These are phyloP conservation scores for Sorex maritimensis DNA, from an alignment of 2,797 vertebrate genomes.

Conservation along the genomic window DNA sequence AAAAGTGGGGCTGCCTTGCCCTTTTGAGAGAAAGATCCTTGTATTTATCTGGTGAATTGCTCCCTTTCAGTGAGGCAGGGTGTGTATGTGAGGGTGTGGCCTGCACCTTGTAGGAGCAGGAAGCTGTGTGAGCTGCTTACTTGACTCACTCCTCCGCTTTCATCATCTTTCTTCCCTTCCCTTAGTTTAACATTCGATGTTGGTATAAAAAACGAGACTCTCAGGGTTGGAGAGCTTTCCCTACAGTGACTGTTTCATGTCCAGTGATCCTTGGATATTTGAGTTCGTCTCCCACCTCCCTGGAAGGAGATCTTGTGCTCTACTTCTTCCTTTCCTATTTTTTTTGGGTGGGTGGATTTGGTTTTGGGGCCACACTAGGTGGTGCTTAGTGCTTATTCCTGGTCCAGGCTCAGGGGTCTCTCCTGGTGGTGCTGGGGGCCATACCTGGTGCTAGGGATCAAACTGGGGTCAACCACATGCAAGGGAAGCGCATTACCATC, in stretches of 20 bases:
- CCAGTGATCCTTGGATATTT: not conserved
- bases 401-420: too few relatives aligned
- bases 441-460: too few relatives aligned
- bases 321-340: too few relatives aligned
- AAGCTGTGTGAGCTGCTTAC: not conserved
- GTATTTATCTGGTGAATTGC: fast-evolving
- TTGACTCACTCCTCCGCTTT: not conserved
- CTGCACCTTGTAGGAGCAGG: fast-evolving
- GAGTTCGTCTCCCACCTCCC: not conserved
- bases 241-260: not conserved
- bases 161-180: not conserved
- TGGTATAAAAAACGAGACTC: not conserved
- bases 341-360: too few relatives aligned
- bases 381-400: too few relatives aligned
- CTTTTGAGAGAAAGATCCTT: not conserved
- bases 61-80: not conserved
- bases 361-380: too few relatives aligned
- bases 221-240: not conserved
- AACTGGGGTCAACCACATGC: too few relatives aligned
- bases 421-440: too few relatives aligned
- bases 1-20: not conserved
- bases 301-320: not conserved
- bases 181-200: not conserved
- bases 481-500: too few relatives aligned
- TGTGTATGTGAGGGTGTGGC: not conserved